Evolutionary conservation across 2,113 vertebrate genomes (phyloP).

Genomic region (Myocastor coypus): DNA sequence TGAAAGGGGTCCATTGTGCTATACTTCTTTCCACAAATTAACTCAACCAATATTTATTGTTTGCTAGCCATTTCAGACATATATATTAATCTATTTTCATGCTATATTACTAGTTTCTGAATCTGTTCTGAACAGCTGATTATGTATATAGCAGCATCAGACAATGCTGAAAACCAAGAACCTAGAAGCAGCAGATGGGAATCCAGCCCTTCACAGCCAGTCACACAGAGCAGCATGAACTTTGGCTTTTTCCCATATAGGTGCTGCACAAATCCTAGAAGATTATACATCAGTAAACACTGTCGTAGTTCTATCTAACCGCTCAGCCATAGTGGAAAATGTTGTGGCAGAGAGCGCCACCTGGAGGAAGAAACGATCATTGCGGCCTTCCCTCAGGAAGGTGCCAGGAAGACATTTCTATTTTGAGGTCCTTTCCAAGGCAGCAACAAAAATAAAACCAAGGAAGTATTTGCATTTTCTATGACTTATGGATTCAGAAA

Average conservation of each 20-base stretch:
- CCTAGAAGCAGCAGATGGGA: not conserved
- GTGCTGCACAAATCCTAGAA: not conserved
- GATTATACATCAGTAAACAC: not conserved
- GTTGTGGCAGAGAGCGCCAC: not conserved
- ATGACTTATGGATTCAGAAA: not conserved
- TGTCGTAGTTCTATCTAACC: not conserved
- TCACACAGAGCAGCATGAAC: not conserved
- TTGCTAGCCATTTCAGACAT: not conserved
- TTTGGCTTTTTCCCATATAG: not conserved
- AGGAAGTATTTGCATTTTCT: not conserved
- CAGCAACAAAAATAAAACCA: slow-evolving; percentile 42
- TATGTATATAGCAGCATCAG: not conserved
- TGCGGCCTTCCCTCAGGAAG: not conserved
- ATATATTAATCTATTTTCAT: not conserved
- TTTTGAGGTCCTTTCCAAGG: not conserved
- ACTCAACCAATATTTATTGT: not conserved
- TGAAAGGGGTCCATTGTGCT: not conserved
- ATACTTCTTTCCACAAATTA: not conserved
- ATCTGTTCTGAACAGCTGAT: not conserved
- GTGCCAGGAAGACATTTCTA: not conserved
- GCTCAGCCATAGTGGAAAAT: not conserved
- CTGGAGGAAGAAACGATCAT: slow-evolving; percentile 41
- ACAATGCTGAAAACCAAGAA: not conserved
- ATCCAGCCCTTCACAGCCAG: not conserved
- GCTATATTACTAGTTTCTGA: slow-evolving; percentile 42